These are phyloP conservation scores for Dasypus novemcinctus DNA, from an alignment of 2,113 vertebrate species.

Conservation along the genomic window DNA sequence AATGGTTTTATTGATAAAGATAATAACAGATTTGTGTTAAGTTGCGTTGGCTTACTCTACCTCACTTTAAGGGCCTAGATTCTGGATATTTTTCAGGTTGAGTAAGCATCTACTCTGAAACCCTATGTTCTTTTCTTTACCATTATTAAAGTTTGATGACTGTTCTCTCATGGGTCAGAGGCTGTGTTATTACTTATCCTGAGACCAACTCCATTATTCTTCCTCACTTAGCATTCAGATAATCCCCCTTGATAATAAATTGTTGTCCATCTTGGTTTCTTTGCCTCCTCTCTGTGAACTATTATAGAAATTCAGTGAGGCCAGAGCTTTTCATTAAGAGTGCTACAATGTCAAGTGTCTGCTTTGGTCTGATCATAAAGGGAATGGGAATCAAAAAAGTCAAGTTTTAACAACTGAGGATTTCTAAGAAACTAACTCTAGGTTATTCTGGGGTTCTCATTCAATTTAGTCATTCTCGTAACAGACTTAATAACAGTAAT, in stretches of 20 bases:
- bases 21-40: neutral
- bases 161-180: conserved; percentile 31
- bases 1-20: conserved; percentile 3
- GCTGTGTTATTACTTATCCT: neutral
- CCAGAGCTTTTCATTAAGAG: conserved; percentile 30
- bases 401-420: conserved; percentile 15
- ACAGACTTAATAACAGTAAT: neutral
- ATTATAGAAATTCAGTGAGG: neutral
- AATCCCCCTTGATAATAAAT: conserved; percentile 25
- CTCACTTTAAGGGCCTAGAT: neutral
- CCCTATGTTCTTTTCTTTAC: neutral
- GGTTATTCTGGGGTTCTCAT: neutral
- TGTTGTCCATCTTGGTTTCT: neutral
- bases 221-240: neutral
- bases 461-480: neutral
- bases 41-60: neutral
- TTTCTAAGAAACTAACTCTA: conserved; percentile 47
- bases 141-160: conserved; percentile 15
- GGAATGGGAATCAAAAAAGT: conserved; percentile 29
- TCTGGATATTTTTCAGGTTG: conserved; percentile 9
- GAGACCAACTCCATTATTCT: neutral
- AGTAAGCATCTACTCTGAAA: neutral
- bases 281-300: neutral
- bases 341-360: neutral
- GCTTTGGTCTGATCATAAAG: neutral